A percentile compares a stretch with the other conserved stretches of the same genome.
Evolutionary conservation across 2,888 invertebrate genomes (phyloP).

Genomic region (Hydraecia micacea): DNA sequence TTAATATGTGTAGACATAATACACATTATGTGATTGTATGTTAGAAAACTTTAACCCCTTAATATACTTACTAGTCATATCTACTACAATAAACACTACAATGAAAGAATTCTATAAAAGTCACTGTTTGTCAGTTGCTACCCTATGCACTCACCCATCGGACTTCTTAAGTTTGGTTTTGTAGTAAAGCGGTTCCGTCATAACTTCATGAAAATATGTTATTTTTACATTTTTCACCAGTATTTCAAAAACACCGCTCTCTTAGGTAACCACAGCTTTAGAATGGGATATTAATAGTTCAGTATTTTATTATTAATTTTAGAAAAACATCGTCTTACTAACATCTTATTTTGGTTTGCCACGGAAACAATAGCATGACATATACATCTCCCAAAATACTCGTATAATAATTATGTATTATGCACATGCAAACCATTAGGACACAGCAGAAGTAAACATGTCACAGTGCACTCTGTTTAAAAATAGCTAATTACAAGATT

Average conservation of each 20-base stretch:
- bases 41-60: neutral
- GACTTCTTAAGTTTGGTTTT: neutral
- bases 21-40: neutral
- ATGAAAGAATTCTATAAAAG: neutral
- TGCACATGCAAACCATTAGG: slow-evolving; percentile 51
- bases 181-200: neutral
- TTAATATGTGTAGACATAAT: neutral
- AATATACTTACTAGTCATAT: neutral
- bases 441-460: slow-evolving; percentile 41
- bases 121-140: neutral
- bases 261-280: neutral
- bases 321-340: neutral
- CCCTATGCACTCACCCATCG: neutral
- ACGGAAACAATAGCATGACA: neutral
- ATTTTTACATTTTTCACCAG: neutral
- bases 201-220: neutral
- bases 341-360: neutral
- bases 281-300: neutral
- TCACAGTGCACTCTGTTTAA: slow-evolving; percentile 39
- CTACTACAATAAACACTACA: neutral
- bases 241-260: neutral
- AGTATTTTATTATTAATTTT: neutral
- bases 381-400: neutral
- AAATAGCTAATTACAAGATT: slow-evolving; percentile 52
- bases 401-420: no score